Percentiles rank a stretch among this genome's conserved stretches.
Conservation (phyloP, 2,888 invertebrate genomes). For the Halictus ligatus region DNA sequence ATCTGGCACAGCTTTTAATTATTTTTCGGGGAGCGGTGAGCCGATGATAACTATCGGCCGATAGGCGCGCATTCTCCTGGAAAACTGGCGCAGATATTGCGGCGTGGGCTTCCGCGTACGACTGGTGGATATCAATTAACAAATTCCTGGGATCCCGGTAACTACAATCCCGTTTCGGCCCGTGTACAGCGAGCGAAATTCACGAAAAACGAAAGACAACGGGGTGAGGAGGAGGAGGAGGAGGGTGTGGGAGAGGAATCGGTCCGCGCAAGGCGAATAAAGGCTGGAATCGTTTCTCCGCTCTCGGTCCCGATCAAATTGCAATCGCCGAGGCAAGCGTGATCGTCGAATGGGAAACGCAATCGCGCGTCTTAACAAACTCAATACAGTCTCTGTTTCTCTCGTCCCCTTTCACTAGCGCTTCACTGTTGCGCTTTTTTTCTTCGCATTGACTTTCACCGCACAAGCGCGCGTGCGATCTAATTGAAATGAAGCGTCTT, state of each 20-base stretch:
- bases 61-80: not conserved
- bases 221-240: not conserved
- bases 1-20: slow-evolving; percentile 5
- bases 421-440: not conserved
- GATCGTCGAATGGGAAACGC: not conserved
- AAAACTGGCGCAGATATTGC: not conserved
- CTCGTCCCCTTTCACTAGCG: not conserved
- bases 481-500: not conserved
- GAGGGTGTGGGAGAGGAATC: not conserved
- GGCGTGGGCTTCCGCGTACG: not conserved
- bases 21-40: not conserved
- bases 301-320: not conserved
- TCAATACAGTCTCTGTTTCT: not conserved
- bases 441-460: not conserved
- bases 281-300: not conserved
- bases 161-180: not conserved
- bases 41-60: not conserved
- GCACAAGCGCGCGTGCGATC: not conserved
- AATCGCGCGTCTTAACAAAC: not conserved
- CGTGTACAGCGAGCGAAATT: not conserved
- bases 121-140: slow-evolving; percentile 39
- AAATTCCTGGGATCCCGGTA: slow-evolving; percentile 27
- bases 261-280: not conserved
- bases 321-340: not conserved
- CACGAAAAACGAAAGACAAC: not conserved